These are phyloP conservation scores for Amphiduros pacificus DNA, from an alignment of 2,888 invertebrate species.

Conservation along the genomic window DNA sequence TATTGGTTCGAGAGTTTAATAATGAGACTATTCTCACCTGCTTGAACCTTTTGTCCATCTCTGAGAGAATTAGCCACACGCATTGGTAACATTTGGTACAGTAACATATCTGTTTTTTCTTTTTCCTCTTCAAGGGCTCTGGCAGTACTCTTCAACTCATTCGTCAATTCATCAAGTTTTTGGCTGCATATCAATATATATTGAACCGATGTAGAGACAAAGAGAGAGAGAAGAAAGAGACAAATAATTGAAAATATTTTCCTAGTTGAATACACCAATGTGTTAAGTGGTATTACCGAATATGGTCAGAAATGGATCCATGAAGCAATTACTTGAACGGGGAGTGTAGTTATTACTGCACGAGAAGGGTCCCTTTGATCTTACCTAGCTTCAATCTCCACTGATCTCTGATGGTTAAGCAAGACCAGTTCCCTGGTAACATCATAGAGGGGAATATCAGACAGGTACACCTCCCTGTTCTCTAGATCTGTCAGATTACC, in stretches of 20 bases:
- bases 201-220: no score
- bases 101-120: conserved; percentile 54
- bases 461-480: conserved; percentile 48
- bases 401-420: conserved; percentile 53
- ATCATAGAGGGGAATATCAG: conserved; percentile 55
- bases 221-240: no score
- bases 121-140: conserved; percentile 46
- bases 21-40: conserved; percentile 34
- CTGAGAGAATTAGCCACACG: conserved; percentile 54
- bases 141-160: conserved; percentile 53
- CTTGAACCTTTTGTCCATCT: conserved; percentile 54
- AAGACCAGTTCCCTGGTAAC: conserved; percentile 53
- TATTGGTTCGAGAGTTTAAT: no score
- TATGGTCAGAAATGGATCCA: no score
- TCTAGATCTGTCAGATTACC: conserved; percentile 6
- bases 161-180: conserved; percentile 58
- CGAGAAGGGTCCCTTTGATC: no score
- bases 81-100: conserved; percentile 57
- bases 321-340: no score
- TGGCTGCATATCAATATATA: no score
- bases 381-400: conserved; percentile 50
- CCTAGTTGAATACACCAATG: no score
- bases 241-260: no score
- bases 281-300: no score
- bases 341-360: no score